These are phyloP conservation scores for Eucidaris tribuloides DNA, from an alignment of 35 echinoderm and acorn worm species.

Conservation along the genomic window DNA sequence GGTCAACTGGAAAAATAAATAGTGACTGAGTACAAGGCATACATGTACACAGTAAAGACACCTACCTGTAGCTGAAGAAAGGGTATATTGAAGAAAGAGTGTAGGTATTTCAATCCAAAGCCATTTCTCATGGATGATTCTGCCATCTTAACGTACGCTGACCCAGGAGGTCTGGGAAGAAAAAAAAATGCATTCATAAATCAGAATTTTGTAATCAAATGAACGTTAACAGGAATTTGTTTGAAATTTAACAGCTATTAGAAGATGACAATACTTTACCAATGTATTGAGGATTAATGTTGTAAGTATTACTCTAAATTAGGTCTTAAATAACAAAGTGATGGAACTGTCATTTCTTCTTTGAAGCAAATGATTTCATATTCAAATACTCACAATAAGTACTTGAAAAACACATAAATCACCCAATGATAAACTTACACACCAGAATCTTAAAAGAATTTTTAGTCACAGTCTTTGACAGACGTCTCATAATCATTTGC, in stretches of 20 bases:
- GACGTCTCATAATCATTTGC: too few relatives aligned
- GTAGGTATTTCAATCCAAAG: constrained; percentile 83
- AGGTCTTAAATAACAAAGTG: background rate
- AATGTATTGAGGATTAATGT: background rate
- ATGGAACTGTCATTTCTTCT: background rate
- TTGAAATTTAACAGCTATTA: background rate
- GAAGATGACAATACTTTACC: background rate
- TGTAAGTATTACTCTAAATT: too few relatives aligned
- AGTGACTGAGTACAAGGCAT: too few relatives aligned
- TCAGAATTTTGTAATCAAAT: background rate
- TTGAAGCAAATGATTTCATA: too few relatives aligned
- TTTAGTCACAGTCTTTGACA: too few relatives aligned
- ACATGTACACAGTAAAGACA: too few relatives aligned
- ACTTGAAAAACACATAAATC: too few relatives aligned
- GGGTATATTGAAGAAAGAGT: constrained; percentile 93
- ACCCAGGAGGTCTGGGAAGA: constrained; percentile 51
- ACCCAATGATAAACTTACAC: too few relatives aligned
- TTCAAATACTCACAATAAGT: too few relatives aligned
- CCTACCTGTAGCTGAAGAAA: constrained; percentile 78
- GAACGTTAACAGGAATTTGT: too few relatives aligned
- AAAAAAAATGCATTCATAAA: background rate
- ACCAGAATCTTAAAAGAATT: too few relatives aligned
- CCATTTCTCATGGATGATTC: constrained; percentile 94
- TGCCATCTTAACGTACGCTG: constrained; percentile 58
- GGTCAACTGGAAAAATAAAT: too few relatives aligned